Percentiles rank a stretch among this genome's conserved stretches.
Conservation (phyloP, 2,888 invertebrate genomes). For the Agrotis ipsilon region DNA sequence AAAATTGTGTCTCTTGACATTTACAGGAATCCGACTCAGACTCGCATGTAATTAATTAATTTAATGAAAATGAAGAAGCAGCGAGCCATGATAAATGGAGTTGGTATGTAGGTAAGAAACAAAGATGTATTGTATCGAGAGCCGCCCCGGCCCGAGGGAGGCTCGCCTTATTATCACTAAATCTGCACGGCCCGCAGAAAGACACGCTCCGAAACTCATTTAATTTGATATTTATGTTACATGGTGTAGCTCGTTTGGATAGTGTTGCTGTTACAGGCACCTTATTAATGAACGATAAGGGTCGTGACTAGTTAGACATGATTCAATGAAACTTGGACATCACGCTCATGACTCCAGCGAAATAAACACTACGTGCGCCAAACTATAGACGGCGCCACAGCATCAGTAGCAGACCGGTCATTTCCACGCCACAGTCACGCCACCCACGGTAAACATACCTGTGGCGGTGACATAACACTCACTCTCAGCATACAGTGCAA, state of each 20-base stretch:
- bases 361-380: neutral
- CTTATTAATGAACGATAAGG: neutral
- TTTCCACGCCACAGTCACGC: neutral
- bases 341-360: neutral
- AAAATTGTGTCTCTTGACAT: neutral
- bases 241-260: conserved; percentile 1
- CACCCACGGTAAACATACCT: neutral
- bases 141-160: conserved; percentile 29
- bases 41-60: conserved; percentile 26
- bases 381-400: too few relatives aligned
- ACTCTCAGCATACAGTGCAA: neutral
- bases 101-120: conserved; percentile 13
- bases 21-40: neutral
- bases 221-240: conserved; percentile 26
- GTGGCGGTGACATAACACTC: neutral
- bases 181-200: conserved; percentile 29
- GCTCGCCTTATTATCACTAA: conserved; percentile 33
- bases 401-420: neutral
- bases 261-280: conserved; percentile 12
- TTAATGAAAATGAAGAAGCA: conserved; percentile 26
- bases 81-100: conserved; percentile 20
- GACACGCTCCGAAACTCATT: conserved; percentile 35
- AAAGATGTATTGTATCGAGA: conserved; percentile 34
- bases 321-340: neutral
- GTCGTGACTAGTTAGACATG: neutral